Evolutionary conservation across 2,888 invertebrate species (phyloP).

Genomic region (Nemoura dubitans): DNA sequence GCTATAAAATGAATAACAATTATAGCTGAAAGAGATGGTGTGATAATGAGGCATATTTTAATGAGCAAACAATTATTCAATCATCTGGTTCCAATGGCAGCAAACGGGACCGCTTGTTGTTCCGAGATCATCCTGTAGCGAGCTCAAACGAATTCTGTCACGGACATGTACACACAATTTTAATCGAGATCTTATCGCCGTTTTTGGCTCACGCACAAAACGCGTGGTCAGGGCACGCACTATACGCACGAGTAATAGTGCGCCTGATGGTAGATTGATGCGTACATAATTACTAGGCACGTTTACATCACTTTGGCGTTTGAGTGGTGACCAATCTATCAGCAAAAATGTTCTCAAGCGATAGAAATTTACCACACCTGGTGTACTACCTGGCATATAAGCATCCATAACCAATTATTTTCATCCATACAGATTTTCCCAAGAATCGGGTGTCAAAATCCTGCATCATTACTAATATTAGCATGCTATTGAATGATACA

Average conservation of each 20-base stretch:
- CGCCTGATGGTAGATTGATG: not conserved
- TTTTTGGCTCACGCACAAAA: not conserved
- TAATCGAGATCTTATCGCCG: not conserved
- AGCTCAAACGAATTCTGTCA: not conserved
- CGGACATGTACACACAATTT: not conserved
- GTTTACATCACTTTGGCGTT: not conserved
- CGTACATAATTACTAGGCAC: not conserved
- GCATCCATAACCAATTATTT: too few species aligned
- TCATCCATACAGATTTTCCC: too few species aligned
- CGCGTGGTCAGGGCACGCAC: not conserved
- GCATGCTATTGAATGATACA: too few species aligned
- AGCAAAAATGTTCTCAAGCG: not conserved
- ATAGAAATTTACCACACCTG: not conserved
- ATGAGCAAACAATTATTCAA: constrained; percentile 10
- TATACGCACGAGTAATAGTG: not conserved
- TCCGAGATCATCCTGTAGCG: not conserved
- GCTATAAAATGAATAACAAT: too few species aligned
- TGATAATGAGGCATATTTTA: not conserved
- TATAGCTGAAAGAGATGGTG: not conserved
- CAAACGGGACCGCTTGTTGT: not conserved
- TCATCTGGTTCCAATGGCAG: not conserved
- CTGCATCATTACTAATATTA: too few species aligned
- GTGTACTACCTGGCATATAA: too few species aligned
- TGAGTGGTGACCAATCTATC: not conserved
- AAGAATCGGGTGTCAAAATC: not conserved